Base-by-base conservation (phyloP, 2,888 invertebrate genomes). In the Melanophora roralis region DNA sequence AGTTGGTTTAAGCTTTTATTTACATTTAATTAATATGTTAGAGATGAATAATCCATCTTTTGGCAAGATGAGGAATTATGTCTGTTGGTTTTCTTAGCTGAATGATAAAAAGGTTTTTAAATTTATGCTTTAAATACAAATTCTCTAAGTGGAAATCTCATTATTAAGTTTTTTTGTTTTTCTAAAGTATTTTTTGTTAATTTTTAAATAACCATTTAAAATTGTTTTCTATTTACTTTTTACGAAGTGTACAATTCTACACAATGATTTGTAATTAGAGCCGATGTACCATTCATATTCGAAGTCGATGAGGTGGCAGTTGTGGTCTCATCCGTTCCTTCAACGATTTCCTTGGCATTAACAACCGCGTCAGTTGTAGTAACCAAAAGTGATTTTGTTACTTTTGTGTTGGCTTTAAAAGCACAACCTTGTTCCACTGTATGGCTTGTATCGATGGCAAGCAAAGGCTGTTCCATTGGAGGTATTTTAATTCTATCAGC, bases 211-310 rank as follows among this genome's bases (percentile, higher is more conserved):
- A 27, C 6, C 6, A 27, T 3, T 27, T 27, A 6, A 1, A 43
- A 8, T n/a, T 21, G 36, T 55, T 27, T 38, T 65, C 83, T 85
- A 86, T 57, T n/a, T 21, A 36, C 47, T 27, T 38, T 65, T 82
- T 85, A 86, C 55, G 86, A 83, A 55, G 86, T 88, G 62, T 83
- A 88, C 45, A 88, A 84, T 81, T 88, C 88, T 40, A 88, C 88
- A 67, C 88, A 87, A 65, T 84, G 83, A 59, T 88, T 87, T 43
- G 75, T 69, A 55, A 76, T 74, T 14, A 68, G 40, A 45, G 45
- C 47, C 21, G 49, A 19, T 23, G 47, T 53, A 34, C 77, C 77
- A 40, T 78, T 77, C 19, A 74, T 77, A 59, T 8, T 65, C n/a
- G 71, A 3, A 23, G 4, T 16, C 36, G 38, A 23, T 21, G 64